A percentile compares a stretch with the other conserved stretches of the same genome.
These are phyloP conservation scores for Labrus mixtus DNA, from an alignment of 2,113 vertebrate species.

Conservation along the genomic window DNA sequence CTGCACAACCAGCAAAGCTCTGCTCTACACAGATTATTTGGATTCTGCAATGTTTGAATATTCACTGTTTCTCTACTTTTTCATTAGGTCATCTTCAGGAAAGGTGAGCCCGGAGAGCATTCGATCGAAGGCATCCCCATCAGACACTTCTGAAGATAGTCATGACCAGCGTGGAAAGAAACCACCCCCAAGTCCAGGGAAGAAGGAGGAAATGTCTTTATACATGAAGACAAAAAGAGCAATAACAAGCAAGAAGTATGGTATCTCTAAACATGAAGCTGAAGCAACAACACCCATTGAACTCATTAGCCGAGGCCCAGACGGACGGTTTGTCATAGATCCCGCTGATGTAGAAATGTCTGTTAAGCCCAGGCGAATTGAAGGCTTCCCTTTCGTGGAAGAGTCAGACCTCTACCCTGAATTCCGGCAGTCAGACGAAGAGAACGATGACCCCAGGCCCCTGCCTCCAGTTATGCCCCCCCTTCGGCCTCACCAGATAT, in stretches of 20 bases:
- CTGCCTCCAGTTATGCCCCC: conserved; percentile 91
- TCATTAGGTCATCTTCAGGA: conserved; percentile 92
- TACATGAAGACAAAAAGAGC: conserved; percentile 99
- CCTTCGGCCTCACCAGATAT: conserved; percentile 92
- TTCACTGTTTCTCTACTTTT: conserved; percentile 38
- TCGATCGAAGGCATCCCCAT: conserved; percentile 91
- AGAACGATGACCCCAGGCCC: conserved; percentile 93
- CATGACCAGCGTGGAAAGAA: conserved; percentile 89
- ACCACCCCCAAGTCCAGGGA: conserved; percentile 89
- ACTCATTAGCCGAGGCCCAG: conserved; percentile 95
- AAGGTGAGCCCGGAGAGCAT: conserved; percentile 97
- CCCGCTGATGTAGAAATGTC: conserved; percentile 88
- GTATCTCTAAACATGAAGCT: conserved; percentile 91
- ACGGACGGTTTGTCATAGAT: conserved; percentile 96
- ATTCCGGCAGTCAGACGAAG: conserved; percentile 97
- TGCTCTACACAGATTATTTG: not conserved
- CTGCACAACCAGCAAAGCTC: not conserved
- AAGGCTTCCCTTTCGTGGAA: conserved; percentile 98
- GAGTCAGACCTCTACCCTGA: conserved; percentile 98
- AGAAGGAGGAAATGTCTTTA: conserved; percentile 94
- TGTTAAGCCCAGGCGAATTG: conserved; percentile 90
- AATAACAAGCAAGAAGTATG: conserved; percentile 97
- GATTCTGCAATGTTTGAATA: not conserved
- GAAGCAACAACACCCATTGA: conserved; percentile 96
- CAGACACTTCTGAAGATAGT: conserved; percentile 94